Evolutionary conservation across 2,113 vertebrate species (phyloP).

Genomic region (Periophthalmodon schlosseri): DNA sequence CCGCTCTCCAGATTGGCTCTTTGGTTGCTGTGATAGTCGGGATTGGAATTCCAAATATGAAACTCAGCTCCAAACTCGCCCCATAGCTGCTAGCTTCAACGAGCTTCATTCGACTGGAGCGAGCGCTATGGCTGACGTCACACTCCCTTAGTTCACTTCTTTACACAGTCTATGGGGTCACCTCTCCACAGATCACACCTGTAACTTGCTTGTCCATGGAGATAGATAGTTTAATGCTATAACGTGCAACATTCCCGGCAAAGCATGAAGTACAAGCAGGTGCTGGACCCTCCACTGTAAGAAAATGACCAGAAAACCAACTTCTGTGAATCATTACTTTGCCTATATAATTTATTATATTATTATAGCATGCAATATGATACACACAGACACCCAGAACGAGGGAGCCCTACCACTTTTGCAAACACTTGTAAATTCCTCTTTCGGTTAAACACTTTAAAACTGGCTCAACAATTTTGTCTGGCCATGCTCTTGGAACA

Average conservation of each 20-base stretch:
- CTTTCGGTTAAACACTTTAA: not conserved
- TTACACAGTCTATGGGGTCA: too few relatives aligned
- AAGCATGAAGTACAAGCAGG: too few relatives aligned
- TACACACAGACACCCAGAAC: not conserved
- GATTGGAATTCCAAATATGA: too few relatives aligned
- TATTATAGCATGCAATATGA: not conserved
- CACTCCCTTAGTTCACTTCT: too few relatives aligned
- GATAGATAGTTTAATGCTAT: not conserved
- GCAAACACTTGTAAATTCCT: conserved; percentile 5
- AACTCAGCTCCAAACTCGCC: too few relatives aligned
- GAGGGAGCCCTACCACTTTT: not conserved
- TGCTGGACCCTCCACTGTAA: not conserved
- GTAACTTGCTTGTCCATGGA: not conserved
- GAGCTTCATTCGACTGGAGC: too few relatives aligned
- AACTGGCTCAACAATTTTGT: conserved; percentile 5
- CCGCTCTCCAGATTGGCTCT: too few relatives aligned
- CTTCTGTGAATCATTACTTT: too few relatives aligned
- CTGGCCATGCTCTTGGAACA: not conserved
- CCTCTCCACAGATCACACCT: not conserved
- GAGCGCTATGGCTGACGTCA: too few relatives aligned
- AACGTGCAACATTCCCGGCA: too few relatives aligned
- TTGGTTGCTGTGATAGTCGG: too few relatives aligned
- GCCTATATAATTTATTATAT: not conserved
- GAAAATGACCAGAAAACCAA: not conserved
- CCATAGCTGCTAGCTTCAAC: too few relatives aligned